phyloP scores from a whole-genome alignment of 2,888 invertebrate genomes.

The Hermaeophaga mercurialis region DNA sequence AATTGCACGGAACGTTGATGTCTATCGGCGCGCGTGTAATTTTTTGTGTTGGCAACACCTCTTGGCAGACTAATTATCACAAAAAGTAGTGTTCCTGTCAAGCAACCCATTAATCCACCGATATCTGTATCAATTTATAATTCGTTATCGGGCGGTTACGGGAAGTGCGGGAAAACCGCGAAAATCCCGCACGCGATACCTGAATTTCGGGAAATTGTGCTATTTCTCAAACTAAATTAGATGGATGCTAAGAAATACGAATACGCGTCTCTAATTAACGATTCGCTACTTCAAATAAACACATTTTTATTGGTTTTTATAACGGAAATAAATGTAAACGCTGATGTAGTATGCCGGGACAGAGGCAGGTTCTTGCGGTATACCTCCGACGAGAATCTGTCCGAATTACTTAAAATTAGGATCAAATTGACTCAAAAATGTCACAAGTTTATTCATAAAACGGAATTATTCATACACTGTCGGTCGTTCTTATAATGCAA shows the following conservation, averaged over 20 bases:
- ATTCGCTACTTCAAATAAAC: too few relatives aligned
- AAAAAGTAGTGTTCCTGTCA: conserved; percentile 31
- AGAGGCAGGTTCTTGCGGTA: not conserved
- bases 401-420: conserved; percentile 2
- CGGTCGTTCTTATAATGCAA: conserved; percentile 17
- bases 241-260: too few relatives aligned
- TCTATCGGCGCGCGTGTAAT: conserved; percentile 25
- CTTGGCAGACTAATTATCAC: conserved; percentile 31
- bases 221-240: too few relatives aligned
- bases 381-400: not conserved
- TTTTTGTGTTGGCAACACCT: conserved; percentile 34
- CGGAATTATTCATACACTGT: conserved; percentile 24
- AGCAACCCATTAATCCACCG: conserved; percentile 34
- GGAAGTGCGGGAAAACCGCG: conserved; percentile 6
- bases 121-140: conserved; percentile 41
- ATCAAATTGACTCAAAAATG: conserved; percentile 13
- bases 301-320: too few relatives aligned
- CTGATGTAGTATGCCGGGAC: not conserved
- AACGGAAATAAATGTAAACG: not conserved
- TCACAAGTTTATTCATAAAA: conserved; percentile 16
- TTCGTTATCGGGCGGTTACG: conserved; percentile 19
- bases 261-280: too few relatives aligned
- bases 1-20: conserved; percentile 30
- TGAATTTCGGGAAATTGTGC: conserved; percentile 15
- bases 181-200: conserved; percentile 31